A percentile compares a stretch with the other conserved stretches of the same genome.
Conservation (phyloP, 2,113 vertebrate genomes). For the Cynocephalus volans region DNA sequence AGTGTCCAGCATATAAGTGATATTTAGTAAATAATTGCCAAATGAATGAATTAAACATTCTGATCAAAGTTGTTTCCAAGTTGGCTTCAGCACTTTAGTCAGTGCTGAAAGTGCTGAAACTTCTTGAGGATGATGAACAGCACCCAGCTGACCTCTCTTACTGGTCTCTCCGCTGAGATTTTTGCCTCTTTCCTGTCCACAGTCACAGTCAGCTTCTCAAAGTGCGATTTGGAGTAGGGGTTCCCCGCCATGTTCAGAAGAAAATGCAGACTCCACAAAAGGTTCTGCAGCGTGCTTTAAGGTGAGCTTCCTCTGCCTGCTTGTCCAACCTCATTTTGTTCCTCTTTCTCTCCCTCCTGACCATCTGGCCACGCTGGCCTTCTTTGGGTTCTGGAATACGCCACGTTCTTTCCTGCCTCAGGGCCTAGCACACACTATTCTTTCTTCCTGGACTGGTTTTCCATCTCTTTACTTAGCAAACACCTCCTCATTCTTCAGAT, state of each 20-base stretch:
- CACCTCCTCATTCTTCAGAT: neutral
- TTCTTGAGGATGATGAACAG: neutral
- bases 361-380: neutral
- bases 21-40: neutral
- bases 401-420: neutral
- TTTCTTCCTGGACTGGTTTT: neutral
- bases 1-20: neutral
- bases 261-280: neutral
- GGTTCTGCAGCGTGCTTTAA: rapidly evolving
- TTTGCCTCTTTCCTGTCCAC: neutral
- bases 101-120: neutral
- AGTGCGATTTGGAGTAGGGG: neutral
- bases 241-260: neutral
- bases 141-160: neutral
- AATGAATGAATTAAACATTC: neutral
- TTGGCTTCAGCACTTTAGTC: neutral
- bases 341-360: neutral
- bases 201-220: neutral
- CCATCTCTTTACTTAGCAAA: neutral
- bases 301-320: rapidly evolving
- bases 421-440: neutral
- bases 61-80: neutral
- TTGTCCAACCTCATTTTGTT: neutral
- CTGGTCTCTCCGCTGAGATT: neutral
- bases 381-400: neutral